These are phyloP conservation scores for Cephus runcator DNA, from an alignment of 2,888 invertebrate species.

Conservation along the genomic window DNA sequence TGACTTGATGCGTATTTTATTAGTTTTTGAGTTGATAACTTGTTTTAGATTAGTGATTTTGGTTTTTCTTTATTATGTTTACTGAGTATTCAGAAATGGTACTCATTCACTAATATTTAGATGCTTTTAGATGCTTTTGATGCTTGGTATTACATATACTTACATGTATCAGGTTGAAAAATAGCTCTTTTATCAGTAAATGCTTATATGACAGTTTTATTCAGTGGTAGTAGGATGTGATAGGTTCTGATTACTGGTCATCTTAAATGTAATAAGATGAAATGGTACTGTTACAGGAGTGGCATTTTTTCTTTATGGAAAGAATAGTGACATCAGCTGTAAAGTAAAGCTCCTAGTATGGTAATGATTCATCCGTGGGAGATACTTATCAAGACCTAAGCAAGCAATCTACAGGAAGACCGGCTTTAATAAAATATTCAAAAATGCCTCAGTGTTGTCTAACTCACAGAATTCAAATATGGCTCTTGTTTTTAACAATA, in stretches of 20 bases:
- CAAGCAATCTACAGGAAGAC: background rate
- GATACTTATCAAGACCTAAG: background rate
- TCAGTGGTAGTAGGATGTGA: background rate
- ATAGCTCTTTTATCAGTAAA: background rate
- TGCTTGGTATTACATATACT: background rate
- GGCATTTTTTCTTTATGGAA: background rate
- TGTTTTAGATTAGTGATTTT: background rate
- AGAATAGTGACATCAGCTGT: background rate
- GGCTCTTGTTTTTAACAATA: constrained; percentile 46
- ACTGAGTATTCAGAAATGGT: background rate
- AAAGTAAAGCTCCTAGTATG: background rate
- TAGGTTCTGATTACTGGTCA: background rate
- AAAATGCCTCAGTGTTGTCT: constrained; percentile 50
- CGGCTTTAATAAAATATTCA: constrained; percentile 11
- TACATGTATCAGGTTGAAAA: background rate
- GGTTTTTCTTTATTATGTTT: background rate
- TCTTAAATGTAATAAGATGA: background rate
- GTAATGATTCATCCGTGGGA: constrained; percentile 2
- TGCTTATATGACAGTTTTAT: background rate
- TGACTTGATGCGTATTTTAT: background rate
- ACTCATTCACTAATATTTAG: background rate
- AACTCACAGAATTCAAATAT: constrained; percentile 42
- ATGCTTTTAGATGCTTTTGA: background rate
- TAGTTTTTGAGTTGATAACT: background rate
- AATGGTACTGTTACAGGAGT: background rate